Conservation (phyloP, 2,797 vertebrate genomes). For the Ataeniobius toweri region DNA sequence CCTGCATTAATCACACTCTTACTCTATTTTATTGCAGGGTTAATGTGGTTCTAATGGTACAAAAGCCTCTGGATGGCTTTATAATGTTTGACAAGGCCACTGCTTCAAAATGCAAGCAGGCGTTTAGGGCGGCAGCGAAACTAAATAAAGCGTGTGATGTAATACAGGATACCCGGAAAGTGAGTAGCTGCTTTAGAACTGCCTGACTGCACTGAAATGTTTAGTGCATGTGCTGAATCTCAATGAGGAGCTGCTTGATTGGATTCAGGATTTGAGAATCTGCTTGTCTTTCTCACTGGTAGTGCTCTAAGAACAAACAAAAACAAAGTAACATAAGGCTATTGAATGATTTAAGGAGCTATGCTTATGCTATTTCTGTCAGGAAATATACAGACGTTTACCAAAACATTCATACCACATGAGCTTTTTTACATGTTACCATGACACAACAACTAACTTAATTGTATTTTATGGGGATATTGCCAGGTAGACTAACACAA, state of each 20-base stretch:
- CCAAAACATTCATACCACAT: not conserved
- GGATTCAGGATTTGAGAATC: conserved; percentile 37
- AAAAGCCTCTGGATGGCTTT: conserved; percentile 62
- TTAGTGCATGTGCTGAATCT: conserved; percentile 33
- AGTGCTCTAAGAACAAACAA: not conserved
- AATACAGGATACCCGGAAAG: conserved; percentile 58
- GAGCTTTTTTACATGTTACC: not conserved
- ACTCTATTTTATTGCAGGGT: conserved; percentile 25
- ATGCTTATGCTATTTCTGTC: not conserved
- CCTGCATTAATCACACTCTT: conserved; percentile 10
- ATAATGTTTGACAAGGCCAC: conserved; percentile 78
- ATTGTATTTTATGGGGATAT: too few species aligned
- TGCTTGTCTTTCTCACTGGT: conserved; percentile 35
- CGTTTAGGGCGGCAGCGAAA: conserved; percentile 68
- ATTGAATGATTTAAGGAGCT: not conserved
- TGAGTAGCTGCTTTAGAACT: conserved; percentile 52
- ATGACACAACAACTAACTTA: not conserved
- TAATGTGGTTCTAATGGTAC: conserved; percentile 55
- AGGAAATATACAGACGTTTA: not conserved
- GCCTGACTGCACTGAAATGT: conserved; percentile 51
- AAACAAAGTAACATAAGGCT: not conserved
- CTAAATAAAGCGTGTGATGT: conserved; percentile 73
- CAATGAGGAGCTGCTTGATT: conserved; percentile 41
- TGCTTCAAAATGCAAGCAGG: conserved; percentile 70
- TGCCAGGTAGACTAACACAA: too few species aligned